These are phyloP conservation scores for Loxodonta africana DNA, from an alignment of 2,113 vertebrate species.

Conservation along the genomic window DNA sequence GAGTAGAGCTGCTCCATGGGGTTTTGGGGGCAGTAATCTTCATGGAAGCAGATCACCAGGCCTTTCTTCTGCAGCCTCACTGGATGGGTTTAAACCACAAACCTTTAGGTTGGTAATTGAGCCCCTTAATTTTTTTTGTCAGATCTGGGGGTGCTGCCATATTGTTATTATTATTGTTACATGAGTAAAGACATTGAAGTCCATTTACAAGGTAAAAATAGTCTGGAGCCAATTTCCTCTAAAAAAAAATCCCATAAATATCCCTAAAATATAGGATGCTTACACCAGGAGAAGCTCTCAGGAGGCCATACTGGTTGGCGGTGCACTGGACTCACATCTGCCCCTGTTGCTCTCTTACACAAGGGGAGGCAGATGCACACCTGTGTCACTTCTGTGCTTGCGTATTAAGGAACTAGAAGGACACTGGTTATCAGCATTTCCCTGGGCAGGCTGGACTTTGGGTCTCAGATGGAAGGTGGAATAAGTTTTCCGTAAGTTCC, in stretches of 20 bases:
- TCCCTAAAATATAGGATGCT: background rate
- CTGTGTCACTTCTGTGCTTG: background rate
- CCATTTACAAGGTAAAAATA: background rate
- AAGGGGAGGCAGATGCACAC: accelerated
- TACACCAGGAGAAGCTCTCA: background rate
- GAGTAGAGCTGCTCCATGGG: background rate
- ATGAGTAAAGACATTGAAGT: background rate
- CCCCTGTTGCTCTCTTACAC: accelerated
- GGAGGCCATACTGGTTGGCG: background rate
- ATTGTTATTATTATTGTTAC: background rate
- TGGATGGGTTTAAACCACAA: background rate
- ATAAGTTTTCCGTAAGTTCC: background rate
- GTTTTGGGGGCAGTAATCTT: background rate
- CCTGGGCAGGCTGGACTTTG: background rate
- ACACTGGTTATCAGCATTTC: background rate
- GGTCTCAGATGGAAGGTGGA: background rate
- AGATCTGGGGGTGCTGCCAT: background rate
- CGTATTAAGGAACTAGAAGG: background rate
- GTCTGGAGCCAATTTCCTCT: background rate
- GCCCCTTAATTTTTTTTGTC: background rate
- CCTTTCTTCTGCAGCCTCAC: background rate
- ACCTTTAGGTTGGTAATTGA: background rate
- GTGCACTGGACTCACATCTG: background rate
- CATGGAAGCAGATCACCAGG: background rate
- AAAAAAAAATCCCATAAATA: background rate